phyloP scores from a whole-genome alignment of 2,797 vertebrate species.

The Allochrocebus solatus region DNA sequence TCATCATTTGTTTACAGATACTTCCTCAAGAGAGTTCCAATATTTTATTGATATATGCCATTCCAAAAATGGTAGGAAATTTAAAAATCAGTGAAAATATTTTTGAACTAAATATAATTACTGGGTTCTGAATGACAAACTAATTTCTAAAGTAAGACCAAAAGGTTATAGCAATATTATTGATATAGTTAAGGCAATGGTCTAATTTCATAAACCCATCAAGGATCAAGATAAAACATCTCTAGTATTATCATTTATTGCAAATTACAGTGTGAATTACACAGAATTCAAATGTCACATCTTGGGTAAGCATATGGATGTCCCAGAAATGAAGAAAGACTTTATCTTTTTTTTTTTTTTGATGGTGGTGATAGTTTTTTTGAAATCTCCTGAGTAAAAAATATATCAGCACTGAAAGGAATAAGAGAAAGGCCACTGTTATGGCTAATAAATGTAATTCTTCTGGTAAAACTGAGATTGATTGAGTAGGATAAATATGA shows the following conservation, averaged over 20 bases:
- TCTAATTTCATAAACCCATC: neutral
- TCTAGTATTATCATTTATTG: neutral
- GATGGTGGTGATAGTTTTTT: neutral
- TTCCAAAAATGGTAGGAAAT: slow-evolving; percentile 33
- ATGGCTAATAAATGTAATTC: neutral
- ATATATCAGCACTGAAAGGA: slow-evolving; percentile 8
- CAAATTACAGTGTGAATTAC: neutral
- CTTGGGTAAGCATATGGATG: slow-evolving; percentile 34
- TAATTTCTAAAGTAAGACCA: slow-evolving; percentile 42
- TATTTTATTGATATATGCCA: neutral
- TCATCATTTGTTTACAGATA: neutral
- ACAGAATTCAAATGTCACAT: slow-evolving; percentile 6
- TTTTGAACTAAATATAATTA: slow-evolving; percentile 17
- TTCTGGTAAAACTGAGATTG: neutral
- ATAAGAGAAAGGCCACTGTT: slow-evolving; percentile 12
- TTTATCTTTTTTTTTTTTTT: slow-evolving; percentile 25
- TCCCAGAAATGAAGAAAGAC: slow-evolving; percentile 39
- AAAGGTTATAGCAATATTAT: neutral
- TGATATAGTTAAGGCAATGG: neutral
- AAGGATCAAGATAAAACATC: neutral
- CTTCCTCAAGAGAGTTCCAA: slow-evolving; percentile 5
- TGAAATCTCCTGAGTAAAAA: slow-evolving; percentile 1
- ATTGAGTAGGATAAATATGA: slow-evolving; percentile 40
- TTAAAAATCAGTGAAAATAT: slow-evolving; percentile 1
- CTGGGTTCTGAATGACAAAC: neutral